Conservation (phyloP, 2,888 invertebrate species). For the Leptogaster cylindrica region DNA sequence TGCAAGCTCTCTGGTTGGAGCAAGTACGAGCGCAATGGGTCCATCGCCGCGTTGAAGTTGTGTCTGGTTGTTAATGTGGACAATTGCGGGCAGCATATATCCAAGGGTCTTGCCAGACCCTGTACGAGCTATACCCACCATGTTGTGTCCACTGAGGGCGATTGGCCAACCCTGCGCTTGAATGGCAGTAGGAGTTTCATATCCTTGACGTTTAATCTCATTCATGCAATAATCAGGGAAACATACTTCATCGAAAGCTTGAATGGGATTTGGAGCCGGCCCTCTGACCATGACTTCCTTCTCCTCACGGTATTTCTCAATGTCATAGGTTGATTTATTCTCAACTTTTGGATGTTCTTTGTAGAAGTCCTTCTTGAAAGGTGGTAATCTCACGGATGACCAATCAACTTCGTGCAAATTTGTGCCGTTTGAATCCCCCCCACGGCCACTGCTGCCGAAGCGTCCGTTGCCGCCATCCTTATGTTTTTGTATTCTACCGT, state of each 20-base stretch:
- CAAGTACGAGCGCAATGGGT: slow-evolving; percentile 81
- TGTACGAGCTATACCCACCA: slow-evolving; percentile 87
- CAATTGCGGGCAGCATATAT: slow-evolving; percentile 83
- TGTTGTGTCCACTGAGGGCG: slow-evolving; percentile 80
- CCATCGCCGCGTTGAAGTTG: slow-evolving; percentile 80
- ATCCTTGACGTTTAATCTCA: slow-evolving; percentile 71
- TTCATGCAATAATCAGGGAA: slow-evolving; percentile 78
- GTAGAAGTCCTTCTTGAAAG: slow-evolving; percentile 86
- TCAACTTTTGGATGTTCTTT: slow-evolving; percentile 72
- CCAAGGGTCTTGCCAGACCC: slow-evolving; percentile 82
- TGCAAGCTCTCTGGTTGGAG: slow-evolving; percentile 80
- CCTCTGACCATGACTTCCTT: slow-evolving; percentile 81
- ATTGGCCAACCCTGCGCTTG: slow-evolving; percentile 91
- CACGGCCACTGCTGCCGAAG: slow-evolving; percentile 93
- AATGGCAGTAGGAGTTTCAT: slow-evolving; percentile 80
- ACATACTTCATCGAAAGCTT: slow-evolving; percentile 78
- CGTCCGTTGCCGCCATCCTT: slow-evolving; percentile 95
- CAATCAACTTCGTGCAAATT: slow-evolving; percentile 78
- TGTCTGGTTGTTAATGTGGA: slow-evolving; percentile 85
- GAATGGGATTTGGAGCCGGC: slow-evolving; percentile 76
- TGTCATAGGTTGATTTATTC: slow-evolving; percentile 72
- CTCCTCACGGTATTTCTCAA: slow-evolving; percentile 71
- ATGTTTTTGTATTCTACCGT: slow-evolving; percentile 72
- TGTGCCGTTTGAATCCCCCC: slow-evolving; percentile 86
- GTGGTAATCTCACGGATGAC: slow-evolving; percentile 65